These are phyloP conservation scores for Aphrocallistes beatrix DNA, from an alignment of 37 sponge, comb jelly and placozoan genomes.

Conservation along the genomic window DNA sequence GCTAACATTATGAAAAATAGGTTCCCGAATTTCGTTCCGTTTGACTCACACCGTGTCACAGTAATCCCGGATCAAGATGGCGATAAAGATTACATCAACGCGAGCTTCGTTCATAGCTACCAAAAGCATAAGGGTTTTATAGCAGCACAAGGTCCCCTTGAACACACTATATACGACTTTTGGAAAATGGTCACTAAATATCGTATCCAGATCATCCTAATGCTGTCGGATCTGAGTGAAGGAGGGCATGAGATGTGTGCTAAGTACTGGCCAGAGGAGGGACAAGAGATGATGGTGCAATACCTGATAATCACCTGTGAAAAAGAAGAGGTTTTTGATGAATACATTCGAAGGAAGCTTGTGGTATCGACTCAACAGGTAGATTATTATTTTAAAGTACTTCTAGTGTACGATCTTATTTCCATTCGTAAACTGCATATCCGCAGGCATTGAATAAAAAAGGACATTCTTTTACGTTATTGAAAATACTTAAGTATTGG, in stretches of 20 bases:
- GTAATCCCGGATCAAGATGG: background rate
- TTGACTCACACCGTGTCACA: background rate
- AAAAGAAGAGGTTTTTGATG: background rate
- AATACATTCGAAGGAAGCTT: background rate
- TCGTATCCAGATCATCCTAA: conserved; percentile 15
- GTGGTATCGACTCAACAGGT: background rate
- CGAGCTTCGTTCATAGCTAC: background rate
- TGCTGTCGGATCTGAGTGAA: conserved; percentile 18
- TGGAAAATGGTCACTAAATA: conserved; percentile 4
- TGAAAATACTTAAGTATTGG: too few species aligned
- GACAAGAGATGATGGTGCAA: background rate
- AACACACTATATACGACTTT: background rate
- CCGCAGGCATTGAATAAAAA: too few species aligned
- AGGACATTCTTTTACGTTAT: too few species aligned
- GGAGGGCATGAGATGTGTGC: conserved; percentile 42
- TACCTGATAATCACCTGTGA: background rate
- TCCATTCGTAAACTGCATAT: too few species aligned
- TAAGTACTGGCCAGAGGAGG: conserved; percentile 44
- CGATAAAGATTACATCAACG: background rate
- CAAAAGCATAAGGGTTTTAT: conserved; percentile 3
- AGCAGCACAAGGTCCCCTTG: background rate
- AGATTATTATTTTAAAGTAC: background rate
- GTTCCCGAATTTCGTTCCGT: background rate
- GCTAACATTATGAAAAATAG: conserved; percentile 14
- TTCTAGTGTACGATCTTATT: background rate